Conservation (phyloP, 2,888 invertebrate species). For the Acrobasis suavella region DNA sequence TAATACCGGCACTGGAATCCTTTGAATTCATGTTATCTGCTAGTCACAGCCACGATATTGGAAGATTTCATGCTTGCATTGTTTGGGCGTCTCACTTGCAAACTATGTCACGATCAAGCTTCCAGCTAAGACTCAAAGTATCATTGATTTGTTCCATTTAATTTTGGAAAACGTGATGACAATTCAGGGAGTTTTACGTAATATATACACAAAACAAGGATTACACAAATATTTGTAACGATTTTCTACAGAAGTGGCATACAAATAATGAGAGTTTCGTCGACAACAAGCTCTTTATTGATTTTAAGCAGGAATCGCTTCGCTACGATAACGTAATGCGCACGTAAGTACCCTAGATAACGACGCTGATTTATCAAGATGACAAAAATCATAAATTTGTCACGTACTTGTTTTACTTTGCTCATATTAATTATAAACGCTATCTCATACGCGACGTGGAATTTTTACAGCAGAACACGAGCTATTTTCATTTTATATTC, state of each 20-base stretch:
- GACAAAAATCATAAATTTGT: slow-evolving; percentile 65
- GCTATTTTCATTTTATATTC: slow-evolving; percentile 13
- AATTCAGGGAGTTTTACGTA: neutral
- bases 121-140: too few relatives aligned
- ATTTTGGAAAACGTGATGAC: too few relatives aligned
- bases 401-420: slow-evolving; percentile 51
- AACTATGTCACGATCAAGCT: neutral
- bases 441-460: slow-evolving; percentile 41
- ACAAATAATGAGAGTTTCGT: slow-evolving; percentile 16
- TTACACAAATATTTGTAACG: neutral
- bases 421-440: slow-evolving; percentile 34
- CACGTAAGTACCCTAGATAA: slow-evolving; percentile 47
- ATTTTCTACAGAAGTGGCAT: neutral
- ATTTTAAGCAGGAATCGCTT: slow-evolving; percentile 23
- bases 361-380: slow-evolving; percentile 61
- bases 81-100: neutral
- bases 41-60: slow-evolving; percentile 25
- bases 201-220: neutral
- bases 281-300: slow-evolving; percentile 44
- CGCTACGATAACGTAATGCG: slow-evolving; percentile 29
- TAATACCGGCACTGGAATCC: slow-evolving; percentile 33
- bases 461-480: slow-evolving; percentile 36
- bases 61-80: slow-evolving; percentile 21
- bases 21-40: slow-evolving; percentile 34
- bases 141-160: too few relatives aligned